Evolutionary conservation across 2,888 invertebrate species (phyloP), one percentile per base, ranked within the genome.

Genomic region (Tiliacea aurago): DNA sequence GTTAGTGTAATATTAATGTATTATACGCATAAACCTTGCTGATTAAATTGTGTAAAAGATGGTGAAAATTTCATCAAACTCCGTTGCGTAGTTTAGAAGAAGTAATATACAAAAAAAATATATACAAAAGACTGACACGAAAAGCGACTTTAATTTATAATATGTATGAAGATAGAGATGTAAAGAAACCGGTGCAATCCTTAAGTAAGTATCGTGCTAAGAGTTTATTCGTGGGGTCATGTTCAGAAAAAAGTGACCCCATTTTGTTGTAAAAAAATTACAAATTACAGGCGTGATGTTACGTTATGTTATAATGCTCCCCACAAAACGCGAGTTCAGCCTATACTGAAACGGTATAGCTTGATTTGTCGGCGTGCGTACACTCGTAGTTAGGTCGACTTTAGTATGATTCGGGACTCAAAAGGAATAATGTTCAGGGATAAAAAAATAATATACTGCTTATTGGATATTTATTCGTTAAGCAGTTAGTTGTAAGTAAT

Each of bases 391-490:
- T 47, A 33, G 28, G 33, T 51, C 4, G 15, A 45, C 58, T 66
- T 4, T 63, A 55, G 41, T 28, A 66, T 49, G 58, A 70, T 76
- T 53, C 18, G 58, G 63, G 81, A 33, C 23, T 61, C 53, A 53
- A 81, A 75, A 51, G 76, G 47, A 58, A 79, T 66, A 65, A 47
- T 33, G 15, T 65, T 11, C 11, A 47, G 45, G 62, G 37, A 62
- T 62, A 62, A 76, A 76, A 65, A 0, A 61, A 59, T 77, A 70
- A 65, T 43, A 59, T 64, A 77, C 18, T 76, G 76, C 58, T 76
- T 79, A 81, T 77, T 76, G 66, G 43, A 37, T 28, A 51, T 23
- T n/a, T 28, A 51, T 28, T 62, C 3, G 61, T 33, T 51, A 15
- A 28, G 9, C 9, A 49, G 43, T 11, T 11, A 55, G 20, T 68